These are phyloP conservation scores for Thalpophila matura DNA, from an alignment of 2,888 invertebrate genomes.

Conservation along the genomic window DNA sequence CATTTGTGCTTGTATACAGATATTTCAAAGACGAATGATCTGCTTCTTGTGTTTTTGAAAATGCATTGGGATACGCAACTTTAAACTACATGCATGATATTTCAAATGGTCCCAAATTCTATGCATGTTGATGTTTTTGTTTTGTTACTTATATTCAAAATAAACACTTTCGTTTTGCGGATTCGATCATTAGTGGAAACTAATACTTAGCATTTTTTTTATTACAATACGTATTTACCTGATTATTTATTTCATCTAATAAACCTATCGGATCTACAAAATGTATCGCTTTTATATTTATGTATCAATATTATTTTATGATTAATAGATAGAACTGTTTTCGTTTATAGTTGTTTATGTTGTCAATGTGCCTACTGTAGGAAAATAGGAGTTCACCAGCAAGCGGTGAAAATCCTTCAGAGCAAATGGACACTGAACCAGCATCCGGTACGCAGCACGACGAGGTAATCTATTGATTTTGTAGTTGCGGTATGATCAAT, in stretches of 20 bases:
- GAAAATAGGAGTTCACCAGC: conserved; percentile 70
- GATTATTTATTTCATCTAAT: no score
- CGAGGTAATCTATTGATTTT: conserved; percentile 70
- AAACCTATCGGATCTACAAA: conserved; percentile 26
- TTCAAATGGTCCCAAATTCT: conserved; percentile 9
- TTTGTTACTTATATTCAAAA: conserved; percentile 11
- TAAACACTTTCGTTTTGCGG: conserved; percentile 24
- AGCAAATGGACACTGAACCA: conserved; percentile 71
- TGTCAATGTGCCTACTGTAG: conserved; percentile 77
- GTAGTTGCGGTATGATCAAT: conserved; percentile 31
- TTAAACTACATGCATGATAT: conserved; percentile 28
- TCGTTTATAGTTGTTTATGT: conserved; percentile 67
- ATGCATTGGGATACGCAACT: no score
- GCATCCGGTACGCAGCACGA: conserved; percentile 62
- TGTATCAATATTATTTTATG: conserved; percentile 24
- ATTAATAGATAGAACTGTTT: conserved; percentile 46
- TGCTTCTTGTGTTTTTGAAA: no score
- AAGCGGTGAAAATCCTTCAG: conserved; percentile 67
- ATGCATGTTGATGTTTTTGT: conserved; percentile 45
- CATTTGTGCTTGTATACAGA: no score
- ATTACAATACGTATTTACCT: no score
- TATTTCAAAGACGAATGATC: no score
- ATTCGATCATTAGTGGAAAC: conserved; percentile 4
- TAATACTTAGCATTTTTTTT: no score
- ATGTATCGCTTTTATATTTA: conserved; percentile 17